A percentile compares a stretch with the other conserved stretches of the same genome.
These are phyloP conservation scores for Brachylomia viminalis DNA, from an alignment of 2,888 invertebrate genomes.

Conservation along the genomic window DNA sequence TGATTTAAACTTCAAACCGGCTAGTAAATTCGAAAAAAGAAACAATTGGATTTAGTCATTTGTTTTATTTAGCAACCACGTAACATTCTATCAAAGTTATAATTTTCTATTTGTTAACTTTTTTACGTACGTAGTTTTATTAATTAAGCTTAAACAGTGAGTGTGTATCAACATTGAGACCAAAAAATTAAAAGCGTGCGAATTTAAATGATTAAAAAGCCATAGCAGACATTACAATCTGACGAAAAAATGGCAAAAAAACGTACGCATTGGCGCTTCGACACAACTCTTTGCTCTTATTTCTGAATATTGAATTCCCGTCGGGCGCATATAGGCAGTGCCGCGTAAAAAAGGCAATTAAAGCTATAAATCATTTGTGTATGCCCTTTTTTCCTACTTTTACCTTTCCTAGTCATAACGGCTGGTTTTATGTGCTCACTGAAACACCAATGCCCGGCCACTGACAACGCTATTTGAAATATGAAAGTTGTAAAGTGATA, in stretches of 20 bases:
- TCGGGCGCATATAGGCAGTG: constrained; percentile 75
- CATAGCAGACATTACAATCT: constrained; percentile 42
- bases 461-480: constrained; percentile 86
- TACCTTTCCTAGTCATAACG: constrained; percentile 77
- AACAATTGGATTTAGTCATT: not conserved
- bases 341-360: constrained; percentile 85
- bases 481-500: constrained; percentile 87
- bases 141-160: not conserved
- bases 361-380: constrained; percentile 86
- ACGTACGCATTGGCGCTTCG: constrained; percentile 73
- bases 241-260: constrained; percentile 49
- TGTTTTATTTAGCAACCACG: not conserved
- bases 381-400: constrained; percentile 76
- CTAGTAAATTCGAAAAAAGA: constrained; percentile 1
- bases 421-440: constrained; percentile 79
- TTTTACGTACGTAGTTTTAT: not conserved
- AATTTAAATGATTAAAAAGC: constrained; percentile 44
- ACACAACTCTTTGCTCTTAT: constrained; percentile 78
- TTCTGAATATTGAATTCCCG: constrained; percentile 86
- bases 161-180: not conserved
- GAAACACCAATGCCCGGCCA: constrained; percentile 76
- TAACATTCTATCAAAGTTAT: not conserved
- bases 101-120: not conserved
- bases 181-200: constrained; percentile 7
- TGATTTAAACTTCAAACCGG: not conserved